These are phyloP conservation scores for Iphiclides podalirius DNA, from an alignment of 2,888 invertebrate species.

Conservation along the genomic window DNA sequence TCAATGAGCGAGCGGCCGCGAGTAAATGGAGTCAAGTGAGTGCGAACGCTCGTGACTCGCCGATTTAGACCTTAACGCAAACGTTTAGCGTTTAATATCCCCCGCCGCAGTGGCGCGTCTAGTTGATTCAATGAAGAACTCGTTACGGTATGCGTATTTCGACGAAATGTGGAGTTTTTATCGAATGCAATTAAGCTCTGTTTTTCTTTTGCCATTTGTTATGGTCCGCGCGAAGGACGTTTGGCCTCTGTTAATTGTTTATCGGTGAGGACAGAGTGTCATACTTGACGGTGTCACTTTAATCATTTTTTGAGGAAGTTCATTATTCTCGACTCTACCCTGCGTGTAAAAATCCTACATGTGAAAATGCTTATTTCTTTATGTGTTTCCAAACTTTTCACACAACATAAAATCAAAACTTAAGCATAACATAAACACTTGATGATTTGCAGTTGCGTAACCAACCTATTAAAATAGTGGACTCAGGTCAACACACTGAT, in stretches of 20 bases:
- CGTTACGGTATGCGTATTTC: constrained; percentile 14
- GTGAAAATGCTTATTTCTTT: too few species aligned
- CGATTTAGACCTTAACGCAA: constrained; percentile 4
- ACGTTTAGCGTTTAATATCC: background rate
- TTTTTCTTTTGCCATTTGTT: background rate
- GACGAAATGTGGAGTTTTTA: constrained; percentile 11
- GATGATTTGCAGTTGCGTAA: too few species aligned
- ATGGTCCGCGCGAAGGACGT: background rate
- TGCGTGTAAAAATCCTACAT: too few species aligned
- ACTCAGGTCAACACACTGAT: too few species aligned
- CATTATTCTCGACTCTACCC: too few species aligned
- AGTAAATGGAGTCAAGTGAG: constrained; percentile 23
- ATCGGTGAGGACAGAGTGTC: background rate
- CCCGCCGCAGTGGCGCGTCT: background rate
- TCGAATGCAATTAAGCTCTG: constrained; percentile 3
- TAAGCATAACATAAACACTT: too few species aligned
- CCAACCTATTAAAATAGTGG: too few species aligned
- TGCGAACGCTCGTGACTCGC: constrained; percentile 2
- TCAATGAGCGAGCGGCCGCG: constrained; percentile 20
- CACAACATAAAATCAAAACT: too few species aligned
- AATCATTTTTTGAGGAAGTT: too few species aligned
- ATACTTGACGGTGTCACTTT: background rate
- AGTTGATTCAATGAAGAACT: constrained; percentile 17
- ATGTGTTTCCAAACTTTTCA: too few species aligned
- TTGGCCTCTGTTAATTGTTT: background rate